A percentile compares a stretch with the other conserved stretches of the same genome.
Conservation (phyloP, 1,140 invertebrate species). For the Pogonomyrmex californicus region DNA sequence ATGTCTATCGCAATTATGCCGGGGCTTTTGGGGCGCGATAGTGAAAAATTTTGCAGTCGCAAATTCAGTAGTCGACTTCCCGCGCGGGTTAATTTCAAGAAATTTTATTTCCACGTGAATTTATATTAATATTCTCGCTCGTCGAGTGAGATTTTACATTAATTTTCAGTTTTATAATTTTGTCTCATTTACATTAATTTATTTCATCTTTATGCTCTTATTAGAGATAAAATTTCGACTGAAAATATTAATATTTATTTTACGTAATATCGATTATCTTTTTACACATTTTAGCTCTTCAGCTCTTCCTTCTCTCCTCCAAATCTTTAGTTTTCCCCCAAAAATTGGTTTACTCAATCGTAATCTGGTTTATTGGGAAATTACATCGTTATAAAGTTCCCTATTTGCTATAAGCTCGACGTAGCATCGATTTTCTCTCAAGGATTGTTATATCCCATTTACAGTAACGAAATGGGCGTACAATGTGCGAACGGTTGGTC, state of each 20-base stretch:
- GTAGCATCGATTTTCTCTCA: background rate
- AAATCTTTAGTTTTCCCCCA: background rate
- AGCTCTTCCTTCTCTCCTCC: background rate
- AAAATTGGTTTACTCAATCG: background rate
- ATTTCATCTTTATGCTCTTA: background rate
- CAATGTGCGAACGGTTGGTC: background rate
- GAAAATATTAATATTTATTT: background rate
- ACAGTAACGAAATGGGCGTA: background rate
- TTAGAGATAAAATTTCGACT: background rate
- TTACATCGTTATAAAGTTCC: background rate
- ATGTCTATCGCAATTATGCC: constrained; percentile 10
- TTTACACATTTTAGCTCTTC: background rate
- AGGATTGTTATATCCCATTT: constrained; percentile 12
- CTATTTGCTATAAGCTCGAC: background rate
- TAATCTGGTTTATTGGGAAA: background rate
- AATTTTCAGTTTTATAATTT: no score
- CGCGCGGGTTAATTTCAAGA: background rate
- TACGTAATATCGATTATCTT: background rate
- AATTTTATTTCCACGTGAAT: background rate
- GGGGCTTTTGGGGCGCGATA: background rate
- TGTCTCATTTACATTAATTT: no score
- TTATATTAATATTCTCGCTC: background rate
- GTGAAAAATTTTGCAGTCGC: background rate
- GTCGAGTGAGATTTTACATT: background rate
- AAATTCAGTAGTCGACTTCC: background rate